Evolutionary conservation across 2,113 vertebrate genomes (phyloP), one percentile per base, ranked within the genome.

Genomic region (Upupa epops): DNA sequence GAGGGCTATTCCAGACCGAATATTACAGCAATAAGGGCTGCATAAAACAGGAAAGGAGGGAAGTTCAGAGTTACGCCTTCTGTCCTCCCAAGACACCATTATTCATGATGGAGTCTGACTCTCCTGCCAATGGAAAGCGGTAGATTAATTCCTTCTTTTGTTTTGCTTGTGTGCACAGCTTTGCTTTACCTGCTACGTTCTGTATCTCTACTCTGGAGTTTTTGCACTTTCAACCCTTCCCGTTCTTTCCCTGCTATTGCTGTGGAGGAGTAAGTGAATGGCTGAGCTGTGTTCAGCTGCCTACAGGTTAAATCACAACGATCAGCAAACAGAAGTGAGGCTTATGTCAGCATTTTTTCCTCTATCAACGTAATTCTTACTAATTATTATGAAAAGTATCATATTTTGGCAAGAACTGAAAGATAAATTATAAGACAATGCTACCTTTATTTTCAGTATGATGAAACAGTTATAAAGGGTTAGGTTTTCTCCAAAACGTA

Each of bases 91-190:
- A 58, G 52, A 21, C 24, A 48, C 42, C 4, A 3, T 9, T 11
- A 22, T 1, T 1, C 0, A 5, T 6, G 26, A 25, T 6, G 36
- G 9, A 77, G 78, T 20, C 17, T 1, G 3, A 68, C 70, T 61
- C 17, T 24, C 54, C 48, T 52, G 48, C 54, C 0, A 0, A 51
- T 0, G 40, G 32, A 34, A 29, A 29, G 42, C 0, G 6, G 7
- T 2, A 13, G 46, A 51, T 18, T 3, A 40, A 56, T 25, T 80
- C n/a, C 29, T 51, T 19, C 8, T 9, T 66, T 52, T 14, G 40
- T 52, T 66, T 73, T 42, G 78, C 22, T 22, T 10, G 24, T 0
- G 4, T 4, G 11, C 13, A 3, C 6, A 18, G 36, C 45, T 64
- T 61, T 71, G 40, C 46, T 91, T 55, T 48, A 22, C 40, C 46